phyloP scores from a whole-genome alignment of 2,113 vertebrate genomes.

The Heloderma charlesbogerti region DNA sequence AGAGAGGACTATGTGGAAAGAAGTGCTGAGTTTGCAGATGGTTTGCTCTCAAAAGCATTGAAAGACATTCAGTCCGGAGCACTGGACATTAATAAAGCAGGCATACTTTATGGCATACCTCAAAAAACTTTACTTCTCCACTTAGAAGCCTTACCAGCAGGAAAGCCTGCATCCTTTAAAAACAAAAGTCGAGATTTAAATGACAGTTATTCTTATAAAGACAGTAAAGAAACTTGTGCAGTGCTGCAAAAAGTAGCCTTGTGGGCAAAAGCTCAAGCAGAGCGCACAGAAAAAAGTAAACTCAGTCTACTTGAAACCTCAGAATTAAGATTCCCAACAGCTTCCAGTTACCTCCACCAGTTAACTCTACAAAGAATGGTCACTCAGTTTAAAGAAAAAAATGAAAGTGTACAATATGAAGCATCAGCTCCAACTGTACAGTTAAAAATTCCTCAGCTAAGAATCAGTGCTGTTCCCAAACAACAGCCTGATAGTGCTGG shows the following conservation, averaged over 20 bases:
- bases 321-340: slow-evolving; percentile 90
- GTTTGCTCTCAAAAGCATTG: slow-evolving; percentile 99
- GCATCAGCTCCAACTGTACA: slow-evolving; percentile 84
- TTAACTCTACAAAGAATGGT: slow-evolving; percentile 94
- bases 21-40: slow-evolving; percentile 99
- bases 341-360: slow-evolving; percentile 93
- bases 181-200: slow-evolving; percentile 86
- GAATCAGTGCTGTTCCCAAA: slow-evolving; percentile 86
- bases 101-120: slow-evolving; percentile 99
- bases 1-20: slow-evolving; percentile 97
- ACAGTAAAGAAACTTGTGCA: slow-evolving; percentile 91
- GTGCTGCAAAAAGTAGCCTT: slow-evolving; percentile 95
- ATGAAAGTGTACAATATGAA: slow-evolving; percentile 83
- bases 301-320: slow-evolving; percentile 87
- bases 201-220: slow-evolving; percentile 88
- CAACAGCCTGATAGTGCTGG: slow-evolving; percentile 86
- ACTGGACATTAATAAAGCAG: slow-evolving; percentile 97
- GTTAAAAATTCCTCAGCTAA: slow-evolving; percentile 93
- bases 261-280: slow-evolving; percentile 92
- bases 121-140: slow-evolving; percentile 94
- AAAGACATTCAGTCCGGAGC: slow-evolving; percentile 99
- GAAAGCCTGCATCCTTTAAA: slow-evolving; percentile 86
- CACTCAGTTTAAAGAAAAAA: slow-evolving; percentile 89
- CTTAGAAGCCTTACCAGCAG: slow-evolving; percentile 91
- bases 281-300: slow-evolving; percentile 88